Evolutionary conservation across 2,797 vertebrate genomes (phyloP).

Genomic region (Gastrophryne carolinensis): DNA sequence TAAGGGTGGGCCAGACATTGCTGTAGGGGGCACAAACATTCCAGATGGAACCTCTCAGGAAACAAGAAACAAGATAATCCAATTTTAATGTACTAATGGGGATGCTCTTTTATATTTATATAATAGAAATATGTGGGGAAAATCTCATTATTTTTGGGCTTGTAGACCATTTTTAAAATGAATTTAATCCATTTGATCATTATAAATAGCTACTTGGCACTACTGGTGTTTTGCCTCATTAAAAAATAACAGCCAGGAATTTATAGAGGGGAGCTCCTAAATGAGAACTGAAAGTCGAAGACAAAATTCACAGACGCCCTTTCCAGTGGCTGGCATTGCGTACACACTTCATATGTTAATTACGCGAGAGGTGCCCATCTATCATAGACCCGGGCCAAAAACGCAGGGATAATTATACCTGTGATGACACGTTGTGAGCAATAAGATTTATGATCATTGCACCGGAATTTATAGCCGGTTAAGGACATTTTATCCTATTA

Average conservation of each 20-base stretch:
- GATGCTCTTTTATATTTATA: too few relatives aligned
- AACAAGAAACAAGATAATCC: too few relatives aligned
- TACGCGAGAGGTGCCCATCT: conserved; percentile 9
- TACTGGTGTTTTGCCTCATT: too few relatives aligned
- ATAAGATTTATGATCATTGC: conserved; percentile 30
- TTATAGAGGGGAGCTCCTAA: neutral
- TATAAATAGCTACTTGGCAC: too few relatives aligned
- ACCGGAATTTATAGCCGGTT: conserved; percentile 31
- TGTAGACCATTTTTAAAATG: too few relatives aligned
- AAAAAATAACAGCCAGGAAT: conserved; percentile 2
- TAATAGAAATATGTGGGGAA: too few relatives aligned
- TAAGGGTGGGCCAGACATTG: too few relatives aligned
- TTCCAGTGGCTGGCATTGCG: conserved; percentile 3
- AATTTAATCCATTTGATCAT: too few relatives aligned
- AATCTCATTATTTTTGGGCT: too few relatives aligned
- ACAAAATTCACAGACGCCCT: conserved; percentile 11
- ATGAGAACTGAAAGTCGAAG: conserved; percentile 1
- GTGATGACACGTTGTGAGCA: conserved; percentile 18
- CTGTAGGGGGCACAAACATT: too few relatives aligned
- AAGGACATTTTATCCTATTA: conserved; percentile 6
- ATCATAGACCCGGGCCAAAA: conserved; percentile 12
- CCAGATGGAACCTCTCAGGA: too few relatives aligned
- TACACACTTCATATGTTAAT: conserved; percentile 22
- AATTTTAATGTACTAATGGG: too few relatives aligned
- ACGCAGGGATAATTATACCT: conserved; percentile 14